These are phyloP conservation scores for Branchinecta sandiegonensis DNA, from an alignment of 2,888 invertebrate genomes.

Conservation along the genomic window DNA sequence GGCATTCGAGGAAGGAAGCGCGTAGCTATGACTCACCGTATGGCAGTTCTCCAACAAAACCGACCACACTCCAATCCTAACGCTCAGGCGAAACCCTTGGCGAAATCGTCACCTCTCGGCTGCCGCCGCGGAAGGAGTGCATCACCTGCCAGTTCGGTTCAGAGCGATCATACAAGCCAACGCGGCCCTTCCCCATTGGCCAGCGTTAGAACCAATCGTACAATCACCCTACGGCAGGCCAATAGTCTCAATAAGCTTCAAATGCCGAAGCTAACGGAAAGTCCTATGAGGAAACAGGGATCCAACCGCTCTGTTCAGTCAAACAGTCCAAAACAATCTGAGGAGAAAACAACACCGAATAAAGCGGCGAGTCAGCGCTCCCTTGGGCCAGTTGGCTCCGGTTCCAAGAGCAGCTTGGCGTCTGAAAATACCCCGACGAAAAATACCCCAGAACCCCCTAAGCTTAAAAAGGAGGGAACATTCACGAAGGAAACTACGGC, in stretches of 20 bases:
- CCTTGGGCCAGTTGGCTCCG: conserved; percentile 11
- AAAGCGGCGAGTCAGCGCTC: conserved; percentile 12
- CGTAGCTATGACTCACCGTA: conserved; percentile 30
- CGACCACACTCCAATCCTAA: conserved; percentile 28
- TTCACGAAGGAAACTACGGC: conserved; percentile 62
- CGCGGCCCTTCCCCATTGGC: conserved; percentile 21
- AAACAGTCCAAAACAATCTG: conserved; percentile 20
- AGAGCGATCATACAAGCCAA: conserved; percentile 16
- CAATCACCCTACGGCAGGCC: conserved; percentile 32
- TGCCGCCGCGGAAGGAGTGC: conserved; percentile 36
- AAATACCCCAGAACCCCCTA: conserved; percentile 20
- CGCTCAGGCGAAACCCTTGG: conserved; percentile 24
- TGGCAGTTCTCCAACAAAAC: conserved; percentile 25
- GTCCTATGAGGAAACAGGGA: not conserved
- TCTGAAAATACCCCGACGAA: conserved; percentile 12
- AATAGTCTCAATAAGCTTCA: conserved; percentile 21
- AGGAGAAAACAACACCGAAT: not conserved
- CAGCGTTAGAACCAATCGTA: conserved; percentile 30
- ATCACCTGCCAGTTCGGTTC: conserved; percentile 30
- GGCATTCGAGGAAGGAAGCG: conserved; percentile 50
- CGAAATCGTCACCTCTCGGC: conserved; percentile 41
- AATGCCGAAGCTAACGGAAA: conserved; percentile 16
- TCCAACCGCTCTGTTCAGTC: conserved; percentile 14
- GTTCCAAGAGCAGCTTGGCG: not conserved
- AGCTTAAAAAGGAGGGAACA: conserved; percentile 67